Evolutionary conservation across 2,888 invertebrate species (phyloP), one percentile per base, ranked within the genome.

Genomic region (Mythimna ferrago): DNA sequence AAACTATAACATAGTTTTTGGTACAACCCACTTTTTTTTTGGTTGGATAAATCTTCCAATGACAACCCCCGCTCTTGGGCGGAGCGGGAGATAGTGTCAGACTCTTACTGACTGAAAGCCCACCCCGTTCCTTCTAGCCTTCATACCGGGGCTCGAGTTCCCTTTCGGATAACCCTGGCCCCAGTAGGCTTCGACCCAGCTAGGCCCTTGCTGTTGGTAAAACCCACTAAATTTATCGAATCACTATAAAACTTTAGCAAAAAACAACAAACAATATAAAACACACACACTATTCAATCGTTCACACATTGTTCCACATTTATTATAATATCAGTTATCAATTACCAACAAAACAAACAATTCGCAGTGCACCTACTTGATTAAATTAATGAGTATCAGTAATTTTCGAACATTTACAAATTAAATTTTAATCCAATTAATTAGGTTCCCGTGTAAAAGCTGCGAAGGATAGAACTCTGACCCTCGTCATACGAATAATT

Each of bases 391-490:
- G 72, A 67, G 53, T 19, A 62, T 70, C 78, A 72, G 66, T 74
- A 72, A 76, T 62, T 68, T 66, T 19, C 54, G 1, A 67, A 75
- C 67, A 71, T 71, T 71, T 58, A 41, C 58, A 69, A 80, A 84
- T 82, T 78, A 74, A 84, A 78, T 67, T 85, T 77, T 81, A 86
- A 85, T 82, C 73, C 75, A 71, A 73, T 56, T 54, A 65, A 72
- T 71, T 66, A 38, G 58, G 5, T 65, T 57, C 44, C 66, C 9
- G 54, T 75, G 51, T 71, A 48, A n/a, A 54, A 61, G 14, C 67
- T 66, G 41, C 56, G 57, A 73, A 73, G 38, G 73, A 73, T 63
- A 62, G 44, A 75, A 84, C 67, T 80, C 41, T 41, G 60, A 85
- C 85, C 85, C 78, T 82, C 64, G 60, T 85, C 85, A 82, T 78